phyloP scores from a whole-genome alignment of 2,113 vertebrate species.

The Xenopus borealis region DNA sequence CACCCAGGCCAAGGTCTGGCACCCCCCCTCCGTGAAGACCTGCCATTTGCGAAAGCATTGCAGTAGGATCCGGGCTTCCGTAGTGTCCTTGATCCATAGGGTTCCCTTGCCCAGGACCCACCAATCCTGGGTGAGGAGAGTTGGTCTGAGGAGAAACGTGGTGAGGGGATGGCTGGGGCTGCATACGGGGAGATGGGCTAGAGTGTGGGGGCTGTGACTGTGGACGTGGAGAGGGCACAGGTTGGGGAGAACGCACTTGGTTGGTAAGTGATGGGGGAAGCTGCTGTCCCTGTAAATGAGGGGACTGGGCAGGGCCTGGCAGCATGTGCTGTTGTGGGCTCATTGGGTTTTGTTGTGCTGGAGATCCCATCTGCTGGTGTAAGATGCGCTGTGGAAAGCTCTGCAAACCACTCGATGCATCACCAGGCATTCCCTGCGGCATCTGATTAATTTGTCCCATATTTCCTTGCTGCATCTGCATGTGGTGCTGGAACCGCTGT shows the following conservation, averaged over 20 bases:
- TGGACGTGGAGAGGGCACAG: conserved; percentile 79
- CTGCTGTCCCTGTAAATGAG: conserved; percentile 86
- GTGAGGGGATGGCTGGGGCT: conserved; percentile 78
- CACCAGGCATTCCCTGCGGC: conserved; percentile 68
- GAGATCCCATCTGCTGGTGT: conserved; percentile 85
- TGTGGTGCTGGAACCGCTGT: conserved; percentile 79
- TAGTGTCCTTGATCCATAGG: conserved; percentile 84
- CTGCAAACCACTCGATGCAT: conserved; percentile 78
- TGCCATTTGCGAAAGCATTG: conserved; percentile 92
- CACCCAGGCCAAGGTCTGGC: conserved; percentile 83
- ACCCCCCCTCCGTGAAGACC: conserved; percentile 83
- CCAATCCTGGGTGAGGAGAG: conserved; percentile 89
- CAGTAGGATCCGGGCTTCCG: conserved; percentile 85
- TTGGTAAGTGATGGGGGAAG: conserved; percentile 82
- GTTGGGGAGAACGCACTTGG: conserved; percentile 95
- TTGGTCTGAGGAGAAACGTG: conserved; percentile 94
- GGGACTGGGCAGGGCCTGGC: conserved; percentile 78
- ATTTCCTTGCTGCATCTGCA: conserved; percentile 76
- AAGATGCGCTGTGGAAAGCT: conserved; percentile 85
- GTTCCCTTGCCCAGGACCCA: conserved; percentile 73
- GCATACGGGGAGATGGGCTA: conserved; percentile 89
- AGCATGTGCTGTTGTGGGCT: conserved; percentile 82
- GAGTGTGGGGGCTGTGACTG: conserved; percentile 83
- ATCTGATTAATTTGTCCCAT: conserved; percentile 76
- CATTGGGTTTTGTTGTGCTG: conserved; percentile 76